These are phyloP conservation scores for Xylota segnis DNA, from an alignment of 2,888 invertebrate genomes.

Conservation along the genomic window DNA sequence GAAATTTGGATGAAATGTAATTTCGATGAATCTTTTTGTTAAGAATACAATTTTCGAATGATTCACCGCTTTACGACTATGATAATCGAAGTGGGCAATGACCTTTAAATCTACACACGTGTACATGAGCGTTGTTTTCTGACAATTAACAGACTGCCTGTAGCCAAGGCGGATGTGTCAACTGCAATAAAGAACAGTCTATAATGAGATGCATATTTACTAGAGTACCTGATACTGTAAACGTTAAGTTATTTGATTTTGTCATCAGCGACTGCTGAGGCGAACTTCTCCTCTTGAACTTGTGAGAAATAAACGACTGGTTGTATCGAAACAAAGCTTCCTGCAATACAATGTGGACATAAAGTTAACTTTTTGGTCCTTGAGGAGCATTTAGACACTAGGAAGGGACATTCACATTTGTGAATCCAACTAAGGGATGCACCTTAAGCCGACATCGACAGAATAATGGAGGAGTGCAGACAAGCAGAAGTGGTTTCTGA, in stretches of 20 bases:
- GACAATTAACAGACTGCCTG: not conserved
- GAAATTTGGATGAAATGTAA: not conserved
- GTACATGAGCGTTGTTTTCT: not conserved
- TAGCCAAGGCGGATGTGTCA: not conserved
- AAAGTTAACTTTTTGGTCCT: too few species aligned
- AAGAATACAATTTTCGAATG: not conserved
- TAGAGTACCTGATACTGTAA: not conserved
- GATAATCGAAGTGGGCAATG: not conserved
- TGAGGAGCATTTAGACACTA: too few species aligned
- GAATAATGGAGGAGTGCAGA: too few species aligned
- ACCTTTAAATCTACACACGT: constrained; percentile 15
- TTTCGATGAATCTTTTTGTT: not conserved
- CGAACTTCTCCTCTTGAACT: not conserved
- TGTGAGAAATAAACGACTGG: too few species aligned
- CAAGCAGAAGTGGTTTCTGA: too few species aligned
- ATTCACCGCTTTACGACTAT: constrained; percentile 4
- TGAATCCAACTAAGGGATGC: too few species aligned
- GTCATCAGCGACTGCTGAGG: not conserved
- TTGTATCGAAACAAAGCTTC: too few species aligned
- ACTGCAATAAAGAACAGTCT: not conserved
- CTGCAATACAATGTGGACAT: too few species aligned
- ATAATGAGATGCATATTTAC: not conserved
- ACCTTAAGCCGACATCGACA: too few species aligned
- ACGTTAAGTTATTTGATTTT: not conserved
- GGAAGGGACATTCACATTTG: too few species aligned